phyloP scores from a whole-genome alignment of 2,888 invertebrate genomes.

The Zaprionus bogoriensis region DNA sequence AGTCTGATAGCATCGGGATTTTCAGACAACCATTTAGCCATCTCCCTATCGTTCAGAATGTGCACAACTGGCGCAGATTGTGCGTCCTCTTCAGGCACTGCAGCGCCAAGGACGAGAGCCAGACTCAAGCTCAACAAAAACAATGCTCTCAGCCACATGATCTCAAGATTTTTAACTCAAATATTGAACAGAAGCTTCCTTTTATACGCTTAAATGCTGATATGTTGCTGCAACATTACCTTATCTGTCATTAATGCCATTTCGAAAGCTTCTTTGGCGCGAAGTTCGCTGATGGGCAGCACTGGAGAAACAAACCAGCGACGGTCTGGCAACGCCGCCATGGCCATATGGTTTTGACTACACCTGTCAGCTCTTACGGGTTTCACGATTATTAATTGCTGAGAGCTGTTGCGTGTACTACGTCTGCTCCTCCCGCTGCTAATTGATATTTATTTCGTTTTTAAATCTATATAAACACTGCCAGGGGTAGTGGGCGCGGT shows the following conservation, averaged over 20 bases:
- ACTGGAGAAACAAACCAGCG: background rate
- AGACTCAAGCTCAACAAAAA: slow-evolving; percentile 9
- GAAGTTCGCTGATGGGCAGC: slow-evolving; percentile 2
- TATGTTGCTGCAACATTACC: background rate
- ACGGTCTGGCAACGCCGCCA: slow-evolving; percentile 24
- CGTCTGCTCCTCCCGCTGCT: slow-evolving; percentile 3
- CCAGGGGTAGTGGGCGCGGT: background rate
- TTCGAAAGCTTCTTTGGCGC: slow-evolving; percentile 6
- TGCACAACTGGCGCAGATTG: slow-evolving; percentile 2
- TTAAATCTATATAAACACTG: background rate
- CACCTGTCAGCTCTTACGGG: slow-evolving; percentile 38
- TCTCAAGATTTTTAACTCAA: background rate
- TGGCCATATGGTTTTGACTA: slow-evolving; percentile 31
- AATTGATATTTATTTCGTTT: slow-evolving; percentile 17
- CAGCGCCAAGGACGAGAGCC: slow-evolving; percentile 10
- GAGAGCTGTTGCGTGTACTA: slow-evolving; percentile 51
- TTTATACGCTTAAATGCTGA: too few species aligned
- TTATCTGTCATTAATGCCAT: background rate
- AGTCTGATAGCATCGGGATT: slow-evolving; percentile 25
- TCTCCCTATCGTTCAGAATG: slow-evolving; percentile 11
- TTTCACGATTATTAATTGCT: slow-evolving; percentile 35
- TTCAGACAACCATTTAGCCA: slow-evolving; percentile 20
- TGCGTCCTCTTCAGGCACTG: background rate
- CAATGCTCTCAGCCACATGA: slow-evolving; percentile 20
- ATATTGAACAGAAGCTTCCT: background rate